Conservation (phyloP, 2,888 invertebrate species). For the Antheraea assamensis region DNA sequence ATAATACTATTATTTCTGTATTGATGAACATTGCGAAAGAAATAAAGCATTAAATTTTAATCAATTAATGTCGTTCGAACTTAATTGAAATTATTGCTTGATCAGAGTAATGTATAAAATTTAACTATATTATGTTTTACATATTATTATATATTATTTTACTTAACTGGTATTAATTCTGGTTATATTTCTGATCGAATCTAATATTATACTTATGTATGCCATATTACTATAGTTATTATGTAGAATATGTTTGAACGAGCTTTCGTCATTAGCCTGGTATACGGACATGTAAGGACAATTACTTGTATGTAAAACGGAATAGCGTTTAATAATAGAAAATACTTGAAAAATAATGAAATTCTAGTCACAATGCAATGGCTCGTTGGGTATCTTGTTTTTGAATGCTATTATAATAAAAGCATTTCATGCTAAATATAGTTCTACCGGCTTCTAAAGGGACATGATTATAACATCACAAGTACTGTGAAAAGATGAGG, state of each 20-base stretch:
- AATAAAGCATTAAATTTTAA: conserved; percentile 31
- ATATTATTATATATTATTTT: not conserved
- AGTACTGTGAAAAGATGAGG: not conserved
- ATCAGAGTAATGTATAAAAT: conserved; percentile 19
- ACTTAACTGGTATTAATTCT: no score
- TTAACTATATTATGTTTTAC: not conserved
- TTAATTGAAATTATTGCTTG: conserved; percentile 38
- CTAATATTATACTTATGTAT: conserved; percentile 47
- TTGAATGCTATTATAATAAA: not conserved
- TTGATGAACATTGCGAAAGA: conserved; percentile 26
- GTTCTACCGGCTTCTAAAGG: not conserved
- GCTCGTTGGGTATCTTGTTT: not conserved
- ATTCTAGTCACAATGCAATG: conserved; percentile 52
- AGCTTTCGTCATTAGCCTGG: conserved; percentile 79
- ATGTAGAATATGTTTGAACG: conserved; percentile 72
- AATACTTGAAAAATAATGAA: conserved; percentile 48
- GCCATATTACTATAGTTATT: conserved; percentile 59
- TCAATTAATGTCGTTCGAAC: conserved; percentile 54
- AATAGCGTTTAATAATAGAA: conserved; percentile 54
- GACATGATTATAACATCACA: not conserved
- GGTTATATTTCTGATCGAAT: conserved; percentile 22
- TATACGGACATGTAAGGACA: conserved; percentile 61
- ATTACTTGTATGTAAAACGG: conserved; percentile 48
- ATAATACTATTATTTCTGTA: not conserved
- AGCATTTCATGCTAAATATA: not conserved